These are phyloP conservation scores for Thamnophis elegans DNA, from an alignment of 2,797 vertebrate genomes.

Conservation along the genomic window DNA sequence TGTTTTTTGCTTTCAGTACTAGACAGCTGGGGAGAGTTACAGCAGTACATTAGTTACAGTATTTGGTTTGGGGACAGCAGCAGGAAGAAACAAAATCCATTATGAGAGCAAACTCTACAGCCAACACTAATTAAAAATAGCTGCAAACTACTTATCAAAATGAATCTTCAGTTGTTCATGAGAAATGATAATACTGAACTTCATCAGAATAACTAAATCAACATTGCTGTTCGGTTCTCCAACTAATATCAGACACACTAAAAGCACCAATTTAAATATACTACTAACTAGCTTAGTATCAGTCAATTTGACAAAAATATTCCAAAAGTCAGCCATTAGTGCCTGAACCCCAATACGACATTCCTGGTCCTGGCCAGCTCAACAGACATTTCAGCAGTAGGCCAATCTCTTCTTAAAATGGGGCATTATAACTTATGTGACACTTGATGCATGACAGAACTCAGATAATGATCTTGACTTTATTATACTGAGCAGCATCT, in stretches of 20 bases:
- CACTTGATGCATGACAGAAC: neutral
- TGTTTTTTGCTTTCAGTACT: conserved; percentile 54
- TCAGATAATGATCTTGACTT: neutral
- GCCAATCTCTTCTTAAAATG: neutral
- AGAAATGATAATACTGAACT: conserved; percentile 49
- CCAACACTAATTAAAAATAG: conserved; percentile 63
- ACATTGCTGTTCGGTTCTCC: conserved; percentile 12
- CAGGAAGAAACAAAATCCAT: conserved; percentile 66
- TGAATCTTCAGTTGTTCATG: conserved; percentile 43
- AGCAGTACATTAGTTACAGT: conserved; percentile 63
- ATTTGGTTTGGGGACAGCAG: conserved; percentile 62
- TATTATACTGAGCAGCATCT: neutral
- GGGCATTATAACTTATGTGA: neutral
- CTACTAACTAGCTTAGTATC: neutral
- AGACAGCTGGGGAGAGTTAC: conserved; percentile 58
- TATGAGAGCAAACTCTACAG: conserved; percentile 58
- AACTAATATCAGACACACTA: conserved; percentile 10
- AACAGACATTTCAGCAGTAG: neutral
- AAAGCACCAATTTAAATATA: neutral
- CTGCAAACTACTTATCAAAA: conserved; percentile 59
- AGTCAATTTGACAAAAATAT: neutral
- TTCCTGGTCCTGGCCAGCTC: neutral
- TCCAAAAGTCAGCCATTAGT: neutral
- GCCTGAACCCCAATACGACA: neutral
- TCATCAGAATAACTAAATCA: conserved; percentile 43